Evolutionary conservation across 2,888 invertebrate genomes (phyloP), one percentile per base, ranked within the genome.

Genomic region (Desoria tigrina): DNA sequence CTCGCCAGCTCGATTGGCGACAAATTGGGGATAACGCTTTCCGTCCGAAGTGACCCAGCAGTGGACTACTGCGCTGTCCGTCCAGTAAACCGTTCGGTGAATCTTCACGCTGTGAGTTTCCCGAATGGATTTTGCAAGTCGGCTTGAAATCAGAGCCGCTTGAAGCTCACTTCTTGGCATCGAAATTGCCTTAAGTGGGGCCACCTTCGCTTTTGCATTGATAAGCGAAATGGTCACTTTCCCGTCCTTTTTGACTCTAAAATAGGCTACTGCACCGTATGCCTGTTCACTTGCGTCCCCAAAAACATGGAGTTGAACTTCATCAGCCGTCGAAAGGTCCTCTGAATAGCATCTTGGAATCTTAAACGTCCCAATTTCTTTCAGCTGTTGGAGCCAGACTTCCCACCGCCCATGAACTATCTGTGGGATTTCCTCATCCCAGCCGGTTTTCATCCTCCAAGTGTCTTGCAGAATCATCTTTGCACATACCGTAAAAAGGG

Each of bases 381-480:
- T 7, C 11, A 69, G 49, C 18, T 69, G 63, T n/a, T n/a, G 6
- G 0, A 66, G 11, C 69, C 72, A 72, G 11, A 1, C 14, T 39
- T 42, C 60, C 67, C 69, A 69, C 28, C 49, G 54, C 2, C 57
- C 58, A n/a, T n/a, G 3, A 9, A 63, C 1, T 1, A 26, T 1
- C 26, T 37, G 65, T n/a, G n/a, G n/a, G n/a, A n/a, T n/a, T n/a
- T n/a, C n/a, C n/a, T n/a, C n/a, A n/a, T n/a, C n/a, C n/a, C n/a
- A n/a, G n/a, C n/a, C n/a, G n/a, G n/a, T n/a, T n/a, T n/a, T n/a
- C n/a, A n/a, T n/a, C n/a, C n/a, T 57, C 78, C 78, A 78, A 9
- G 77, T 62, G 28, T 74, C 59, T 64, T 78, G 78, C 4, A 77
- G 45, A 11, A 78, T 42, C 2, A 78, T 61, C 28, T 78, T 78